These are phyloP conservation scores for Bombus confusus DNA, from an alignment of 1,140 invertebrate species.

Conservation along the genomic window DNA sequence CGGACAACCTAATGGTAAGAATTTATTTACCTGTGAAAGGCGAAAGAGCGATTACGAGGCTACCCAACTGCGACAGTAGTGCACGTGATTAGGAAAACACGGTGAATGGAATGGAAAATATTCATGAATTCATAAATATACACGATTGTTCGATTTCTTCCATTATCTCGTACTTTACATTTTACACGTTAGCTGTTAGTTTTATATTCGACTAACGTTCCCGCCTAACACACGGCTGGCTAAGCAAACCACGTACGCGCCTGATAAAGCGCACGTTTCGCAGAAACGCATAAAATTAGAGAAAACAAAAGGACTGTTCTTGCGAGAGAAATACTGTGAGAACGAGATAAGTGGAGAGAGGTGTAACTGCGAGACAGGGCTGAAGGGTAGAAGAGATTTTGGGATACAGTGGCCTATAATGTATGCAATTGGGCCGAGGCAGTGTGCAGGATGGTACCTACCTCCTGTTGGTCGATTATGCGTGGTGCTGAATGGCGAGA, in stretches of 20 bases:
- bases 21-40: too few species aligned
- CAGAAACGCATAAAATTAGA: background rate
- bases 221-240: background rate
- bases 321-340: background rate
- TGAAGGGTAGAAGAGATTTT: constrained; percentile 43
- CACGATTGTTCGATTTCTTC: too few species aligned
- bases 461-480: constrained; percentile 56
- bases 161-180: too few species aligned
- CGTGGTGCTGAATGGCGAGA: constrained; percentile 40
- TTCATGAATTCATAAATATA: too few species aligned
- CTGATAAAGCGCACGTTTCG: background rate
- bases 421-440: constrained; percentile 65
- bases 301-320: background rate
- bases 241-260: background rate
- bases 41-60: too few species aligned
- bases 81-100: too few species aligned
- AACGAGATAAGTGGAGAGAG: constrained; percentile 20
- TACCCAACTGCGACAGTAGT: too few species aligned
- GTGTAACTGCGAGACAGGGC: background rate
- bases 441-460: constrained; percentile 26
- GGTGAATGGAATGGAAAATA: too few species aligned
- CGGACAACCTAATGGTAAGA: too few species aligned
- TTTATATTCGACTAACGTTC: background rate
- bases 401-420: constrained; percentile 58
- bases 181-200: too few species aligned